A percentile compares a stretch with the other conserved stretches of the same genome.
Evolutionary conservation across 2,113 vertebrate species (phyloP).

Genomic region (Emydocephalus ijimae): DNA sequence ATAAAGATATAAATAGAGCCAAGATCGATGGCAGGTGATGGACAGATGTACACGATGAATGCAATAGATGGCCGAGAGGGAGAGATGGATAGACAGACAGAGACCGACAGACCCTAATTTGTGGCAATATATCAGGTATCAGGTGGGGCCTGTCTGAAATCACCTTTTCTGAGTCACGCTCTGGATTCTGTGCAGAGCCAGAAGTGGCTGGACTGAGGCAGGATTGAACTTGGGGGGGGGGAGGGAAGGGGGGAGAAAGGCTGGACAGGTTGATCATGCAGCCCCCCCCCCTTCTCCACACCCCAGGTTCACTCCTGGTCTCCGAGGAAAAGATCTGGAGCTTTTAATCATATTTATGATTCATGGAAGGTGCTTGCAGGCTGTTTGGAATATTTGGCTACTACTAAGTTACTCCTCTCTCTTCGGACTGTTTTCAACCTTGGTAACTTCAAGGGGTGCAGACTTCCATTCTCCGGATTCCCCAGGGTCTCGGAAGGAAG

Average conservation of each 20-base stretch:
- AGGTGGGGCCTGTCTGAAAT: not conserved
- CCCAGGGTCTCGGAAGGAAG: not conserved
- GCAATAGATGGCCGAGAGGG: not conserved
- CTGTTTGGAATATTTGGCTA: not conserved
- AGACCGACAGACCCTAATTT: not conserved
- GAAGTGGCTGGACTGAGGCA: not conserved
- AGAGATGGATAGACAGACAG: too few species aligned
- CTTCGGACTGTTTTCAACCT: not conserved
- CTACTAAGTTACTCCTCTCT: not conserved
- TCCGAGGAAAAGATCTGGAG: not conserved
- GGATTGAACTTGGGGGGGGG: not conserved
- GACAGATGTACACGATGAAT: not conserved
- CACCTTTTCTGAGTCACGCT: not conserved
- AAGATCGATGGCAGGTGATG: not conserved
- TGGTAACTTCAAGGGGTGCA: not conserved
- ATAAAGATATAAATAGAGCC: not conserved
- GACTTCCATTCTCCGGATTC: not conserved
- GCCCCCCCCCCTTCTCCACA: not conserved
- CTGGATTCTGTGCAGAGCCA: not conserved
- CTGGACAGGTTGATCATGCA: not conserved
- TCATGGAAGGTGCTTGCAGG: not conserved
- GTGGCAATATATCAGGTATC: fast-evolving
- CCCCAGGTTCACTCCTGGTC: too few species aligned
- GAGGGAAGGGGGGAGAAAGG: not conserved
- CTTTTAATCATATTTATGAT: not conserved